Conservation (phyloP, 2,888 invertebrate genomes). For the Eumacrocentrus americanus region DNA sequence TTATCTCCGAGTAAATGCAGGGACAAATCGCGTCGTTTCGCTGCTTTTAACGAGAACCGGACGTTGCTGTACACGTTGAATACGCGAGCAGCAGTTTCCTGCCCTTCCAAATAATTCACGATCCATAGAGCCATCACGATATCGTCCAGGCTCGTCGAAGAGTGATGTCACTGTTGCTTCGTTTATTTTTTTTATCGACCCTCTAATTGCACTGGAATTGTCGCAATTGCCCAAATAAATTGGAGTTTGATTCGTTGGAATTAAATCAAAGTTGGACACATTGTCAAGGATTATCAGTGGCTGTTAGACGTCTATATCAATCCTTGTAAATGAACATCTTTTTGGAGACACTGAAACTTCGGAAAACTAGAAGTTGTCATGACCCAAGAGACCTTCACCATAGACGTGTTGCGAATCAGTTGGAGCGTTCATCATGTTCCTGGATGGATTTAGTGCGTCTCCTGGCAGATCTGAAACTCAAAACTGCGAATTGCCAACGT, state of each 20-base stretch:
- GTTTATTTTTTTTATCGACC: conserved; percentile 9
- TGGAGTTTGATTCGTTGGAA: background rate
- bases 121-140: too few relatives aligned
- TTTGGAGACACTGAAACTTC: background rate
- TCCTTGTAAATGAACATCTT: background rate
- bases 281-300: background rate
- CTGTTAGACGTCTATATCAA: background rate
- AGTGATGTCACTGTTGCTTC: background rate
- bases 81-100: conserved; percentile 14
- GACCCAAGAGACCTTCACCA: too few relatives aligned
- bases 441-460: background rate
- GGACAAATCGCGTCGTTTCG: conserved; percentile 30
- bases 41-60: conserved; percentile 39
- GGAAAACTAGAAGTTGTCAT: background rate
- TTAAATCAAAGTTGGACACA: background rate
- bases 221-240: background rate
- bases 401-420: too few relatives aligned
- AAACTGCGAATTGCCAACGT: background rate
- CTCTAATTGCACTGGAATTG: background rate
- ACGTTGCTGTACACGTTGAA: conserved; percentile 33
- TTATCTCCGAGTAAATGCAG: conserved; percentile 31
- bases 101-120: conserved; percentile 17
- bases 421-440: background rate
- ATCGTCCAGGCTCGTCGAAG: conserved; percentile 5
- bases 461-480: background rate